Evolutionary conservation across 2,888 invertebrate genomes (phyloP).

Genomic region (Drosophila ustulata): DNA sequence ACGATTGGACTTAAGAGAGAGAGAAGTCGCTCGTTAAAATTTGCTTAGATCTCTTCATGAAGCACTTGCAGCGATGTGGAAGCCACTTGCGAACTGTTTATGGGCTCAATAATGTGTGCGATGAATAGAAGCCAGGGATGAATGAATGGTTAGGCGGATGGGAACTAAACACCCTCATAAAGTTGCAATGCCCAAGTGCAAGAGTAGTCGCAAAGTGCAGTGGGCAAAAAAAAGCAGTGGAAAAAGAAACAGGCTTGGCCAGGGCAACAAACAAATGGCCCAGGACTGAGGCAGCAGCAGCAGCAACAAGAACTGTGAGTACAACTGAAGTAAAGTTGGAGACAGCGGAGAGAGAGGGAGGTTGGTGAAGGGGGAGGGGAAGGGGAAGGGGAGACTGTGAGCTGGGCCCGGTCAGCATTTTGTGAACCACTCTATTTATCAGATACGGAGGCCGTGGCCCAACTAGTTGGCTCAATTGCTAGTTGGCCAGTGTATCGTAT

Average conservation of each 20-base stretch:
- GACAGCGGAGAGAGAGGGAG: not conserved
- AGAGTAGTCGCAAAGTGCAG: conserved; percentile 33
- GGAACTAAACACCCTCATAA: conserved; percentile 35
- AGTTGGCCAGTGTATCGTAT: conserved; percentile 69
- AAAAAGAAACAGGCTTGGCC: conserved; percentile 77
- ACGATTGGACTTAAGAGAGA: conserved; percentile 1
- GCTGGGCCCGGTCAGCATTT: conserved; percentile 72
- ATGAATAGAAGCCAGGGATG: not conserved
- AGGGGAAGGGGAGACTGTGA: conserved; percentile 7
- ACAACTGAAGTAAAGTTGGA: conserved; percentile 1
- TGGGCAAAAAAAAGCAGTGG: conserved; percentile 12
- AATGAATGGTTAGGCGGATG: not conserved
- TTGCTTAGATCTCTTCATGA: conserved; percentile 1
- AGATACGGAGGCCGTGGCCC: conserved; percentile 70
- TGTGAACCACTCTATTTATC: conserved; percentile 83
- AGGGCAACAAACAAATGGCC: conserved; percentile 71
- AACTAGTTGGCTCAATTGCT: conserved; percentile 80
- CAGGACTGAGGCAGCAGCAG: conserved; percentile 55
- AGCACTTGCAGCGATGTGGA: conserved; percentile 10
- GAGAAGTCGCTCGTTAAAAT: not conserved
- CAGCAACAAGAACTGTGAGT: conserved; percentile 1
- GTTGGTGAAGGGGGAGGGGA: too few relatives aligned
- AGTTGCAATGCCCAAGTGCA: conserved; percentile 32
- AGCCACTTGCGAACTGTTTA: conserved; percentile 21
- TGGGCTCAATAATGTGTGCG: conserved; percentile 28